Evolutionary conservation across 30 jellyfish, hydroid and myxozoan genomes (phyloP).

Genomic region (Aurelia aurita complex sp. Pacific): DNA sequence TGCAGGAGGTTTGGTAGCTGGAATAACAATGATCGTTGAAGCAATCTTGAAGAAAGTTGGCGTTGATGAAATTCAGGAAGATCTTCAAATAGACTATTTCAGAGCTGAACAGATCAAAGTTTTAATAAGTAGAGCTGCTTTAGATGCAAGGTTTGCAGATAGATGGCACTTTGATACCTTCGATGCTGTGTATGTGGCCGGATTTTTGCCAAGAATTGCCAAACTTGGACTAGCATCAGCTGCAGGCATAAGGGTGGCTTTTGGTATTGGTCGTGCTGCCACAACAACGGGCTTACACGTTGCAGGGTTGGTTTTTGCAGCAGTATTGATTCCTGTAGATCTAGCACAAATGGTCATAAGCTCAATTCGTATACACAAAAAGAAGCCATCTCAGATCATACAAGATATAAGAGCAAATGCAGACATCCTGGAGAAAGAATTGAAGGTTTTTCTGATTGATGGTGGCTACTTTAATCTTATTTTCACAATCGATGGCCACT

Average conservation of each 20-base stretch:
- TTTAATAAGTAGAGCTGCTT: constrained; percentile 43
- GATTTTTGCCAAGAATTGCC: constrained; percentile 21
- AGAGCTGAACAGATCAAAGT: constrained; percentile 38
- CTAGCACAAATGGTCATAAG: constrained; percentile 46
- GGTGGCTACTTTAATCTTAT: constrained; percentile 27
- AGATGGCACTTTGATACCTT: constrained; percentile 33
- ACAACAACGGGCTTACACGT: constrained; percentile 57
- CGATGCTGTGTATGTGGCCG: not conserved
- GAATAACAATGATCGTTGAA: constrained; percentile 31
- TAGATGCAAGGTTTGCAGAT: constrained; percentile 21
- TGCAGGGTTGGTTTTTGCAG: constrained; percentile 58
- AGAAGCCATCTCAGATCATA: constrained; percentile 35
- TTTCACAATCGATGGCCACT: constrained; percentile 16
- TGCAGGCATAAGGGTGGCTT: constrained; percentile 35
- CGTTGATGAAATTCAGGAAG: constrained; percentile 12
- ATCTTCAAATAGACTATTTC: constrained; percentile 34
- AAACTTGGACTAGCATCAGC: constrained; percentile 55
- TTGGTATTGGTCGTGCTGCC: constrained; percentile 57
- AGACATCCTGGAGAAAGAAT: constrained; percentile 35
- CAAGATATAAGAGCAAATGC: constrained; percentile 30
- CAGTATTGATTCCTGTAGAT: constrained; percentile 55
- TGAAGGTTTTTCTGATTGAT: constrained; percentile 13
- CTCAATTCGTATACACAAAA: constrained; percentile 44
- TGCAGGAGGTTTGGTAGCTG: constrained; percentile 54
- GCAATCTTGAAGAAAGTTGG: constrained; percentile 17